Evolutionary conservation across 2,888 invertebrate species (phyloP), one percentile per base, ranked within the genome.

Genomic region (Anarsia innoxiella): DNA sequence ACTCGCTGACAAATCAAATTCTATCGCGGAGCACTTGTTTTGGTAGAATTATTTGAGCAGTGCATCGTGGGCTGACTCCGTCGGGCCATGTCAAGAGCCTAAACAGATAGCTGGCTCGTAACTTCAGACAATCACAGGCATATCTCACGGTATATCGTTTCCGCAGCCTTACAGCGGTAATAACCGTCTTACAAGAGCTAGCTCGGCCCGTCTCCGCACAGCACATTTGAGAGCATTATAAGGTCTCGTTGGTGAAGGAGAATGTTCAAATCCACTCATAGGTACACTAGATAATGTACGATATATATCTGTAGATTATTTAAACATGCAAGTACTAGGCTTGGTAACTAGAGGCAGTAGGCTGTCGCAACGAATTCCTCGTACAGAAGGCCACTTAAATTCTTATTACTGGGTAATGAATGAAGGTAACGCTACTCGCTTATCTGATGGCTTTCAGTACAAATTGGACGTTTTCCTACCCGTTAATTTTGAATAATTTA

Each of bases 401-500:
- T 37, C 31, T 38, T 32, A 31, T 41, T 31, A 28, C 31, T 28
- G 15, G 23, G 41, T 39, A 38, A 36, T 40, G n/a, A 39, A 30
- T 36, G 36, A 15, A 12, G 31, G 37, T 15, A 31, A 31, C 32
- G 37, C 27, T 31, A 37, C 36, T 31, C 26, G 37, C 42, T 38
- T 44, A 44, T 44, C 40, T 19, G 40, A 42, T 33, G 11, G 19
- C 2, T 16, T 40, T 37, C 31, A 29, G 36, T 42, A 45, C 45
- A 42, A 45, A 45, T 37, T 38, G 38, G 40, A 30, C 37, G 28
- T 34, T 29, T 29, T 36, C 12, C 15, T 11, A 28, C 15, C 38
- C 31, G 40, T 40, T 45, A 14, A 30, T 31, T 36, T 38, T 37
- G 40, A 45, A 45, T 45, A 42, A 38, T 36, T 40, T 40, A 37